phyloP scores from a whole-genome alignment of 2,113 vertebrate species.

The Cettia cetti region DNA sequence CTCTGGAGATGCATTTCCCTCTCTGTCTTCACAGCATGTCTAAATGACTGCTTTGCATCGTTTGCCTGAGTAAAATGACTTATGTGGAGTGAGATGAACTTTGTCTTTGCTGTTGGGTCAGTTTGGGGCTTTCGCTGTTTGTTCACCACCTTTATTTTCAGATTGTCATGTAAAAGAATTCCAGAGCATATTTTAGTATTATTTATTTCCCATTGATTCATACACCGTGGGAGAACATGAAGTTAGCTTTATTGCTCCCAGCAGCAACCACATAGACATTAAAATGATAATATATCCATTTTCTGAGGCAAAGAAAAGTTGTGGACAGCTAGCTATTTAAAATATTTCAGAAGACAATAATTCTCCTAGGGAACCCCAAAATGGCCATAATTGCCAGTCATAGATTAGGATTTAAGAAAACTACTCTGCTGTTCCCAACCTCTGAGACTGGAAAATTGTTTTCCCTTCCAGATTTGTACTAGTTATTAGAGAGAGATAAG shows the following conservation, averaged over 20 bases:
- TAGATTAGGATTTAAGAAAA: slow-evolving; percentile 40
- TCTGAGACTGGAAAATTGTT: slow-evolving; percentile 19
- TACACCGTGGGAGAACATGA: neutral
- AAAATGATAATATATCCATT: slow-evolving; percentile 51
- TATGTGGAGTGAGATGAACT: neutral
- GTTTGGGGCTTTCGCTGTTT: neutral
- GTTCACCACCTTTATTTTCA: neutral
- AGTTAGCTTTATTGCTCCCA: slow-evolving; percentile 28
- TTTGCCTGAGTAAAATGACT: neutral
- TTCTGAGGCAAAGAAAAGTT: slow-evolving; percentile 41
- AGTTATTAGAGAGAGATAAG: slow-evolving; percentile 19
- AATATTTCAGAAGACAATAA: slow-evolving; percentile 59
- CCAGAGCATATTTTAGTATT: neutral
- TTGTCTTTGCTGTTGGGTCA: neutral
- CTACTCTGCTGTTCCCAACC: neutral
- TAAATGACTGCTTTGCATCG: neutral
- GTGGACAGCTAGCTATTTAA: slow-evolving; percentile 55
- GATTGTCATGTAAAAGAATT: neutral
- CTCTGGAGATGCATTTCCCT: neutral
- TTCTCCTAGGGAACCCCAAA: slow-evolving; percentile 42
- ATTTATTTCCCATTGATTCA: slow-evolving; percentile 24
- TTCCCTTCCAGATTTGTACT: neutral
- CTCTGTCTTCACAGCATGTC: neutral
- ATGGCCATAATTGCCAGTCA: neutral
- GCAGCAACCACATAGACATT: slow-evolving; percentile 13